Evolutionary conservation across 2,797 vertebrate genomes (phyloP).

Genomic region (Intellagama lesueurii): DNA sequence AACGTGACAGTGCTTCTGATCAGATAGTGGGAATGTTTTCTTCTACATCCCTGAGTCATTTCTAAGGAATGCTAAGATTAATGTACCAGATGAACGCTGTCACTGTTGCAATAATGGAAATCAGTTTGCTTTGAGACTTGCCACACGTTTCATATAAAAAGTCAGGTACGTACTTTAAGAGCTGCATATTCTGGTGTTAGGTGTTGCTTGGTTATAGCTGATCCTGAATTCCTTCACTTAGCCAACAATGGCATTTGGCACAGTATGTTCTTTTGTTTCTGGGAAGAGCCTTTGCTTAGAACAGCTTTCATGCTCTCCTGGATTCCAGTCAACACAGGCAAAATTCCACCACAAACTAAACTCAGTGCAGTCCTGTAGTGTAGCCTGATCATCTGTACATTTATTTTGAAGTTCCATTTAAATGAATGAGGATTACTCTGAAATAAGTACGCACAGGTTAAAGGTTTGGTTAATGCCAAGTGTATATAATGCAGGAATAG

Average conservation of each 20-base stretch:
- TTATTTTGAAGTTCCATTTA: neutral
- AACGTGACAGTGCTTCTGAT: slow-evolving; percentile 65
- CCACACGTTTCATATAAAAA: slow-evolving; percentile 24
- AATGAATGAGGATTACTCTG: neutral
- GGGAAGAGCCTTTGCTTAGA: neutral
- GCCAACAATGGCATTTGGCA: neutral
- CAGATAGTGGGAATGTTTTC: slow-evolving; percentile 72
- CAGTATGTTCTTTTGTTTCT: neutral
- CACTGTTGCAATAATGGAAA: slow-evolving; percentile 51
- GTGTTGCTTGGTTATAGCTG: neutral
- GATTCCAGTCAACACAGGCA: neutral
- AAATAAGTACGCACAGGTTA: neutral
- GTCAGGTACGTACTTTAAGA: slow-evolving; percentile 14
- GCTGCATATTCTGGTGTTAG: neutral
- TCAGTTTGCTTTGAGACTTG: slow-evolving; percentile 46
- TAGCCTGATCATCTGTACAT: neutral
- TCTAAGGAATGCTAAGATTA: slow-evolving; percentile 73
- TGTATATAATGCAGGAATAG: neutral
- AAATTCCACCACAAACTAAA: neutral
- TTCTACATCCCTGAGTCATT: slow-evolving; percentile 69
- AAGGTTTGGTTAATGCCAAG: neutral
- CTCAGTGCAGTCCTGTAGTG: neutral
- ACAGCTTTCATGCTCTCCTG: neutral
- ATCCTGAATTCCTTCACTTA: neutral
- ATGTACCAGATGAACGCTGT: slow-evolving; percentile 70